Conservation (phyloP, 2,888 invertebrate genomes). For the Dynastes tityus region DNA sequence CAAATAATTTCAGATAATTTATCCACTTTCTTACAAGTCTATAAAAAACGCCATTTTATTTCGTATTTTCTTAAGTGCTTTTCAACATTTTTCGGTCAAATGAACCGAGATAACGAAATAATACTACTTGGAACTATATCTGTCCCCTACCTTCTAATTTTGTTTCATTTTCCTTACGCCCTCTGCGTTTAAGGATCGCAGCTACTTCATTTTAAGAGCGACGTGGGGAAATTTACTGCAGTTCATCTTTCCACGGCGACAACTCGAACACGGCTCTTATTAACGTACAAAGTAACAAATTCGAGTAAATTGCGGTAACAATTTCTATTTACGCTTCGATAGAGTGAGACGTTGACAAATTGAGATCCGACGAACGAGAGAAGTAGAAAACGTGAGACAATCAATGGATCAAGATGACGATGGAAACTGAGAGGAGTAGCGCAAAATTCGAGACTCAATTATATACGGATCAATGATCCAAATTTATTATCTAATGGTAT, state of each 20-base stretch:
- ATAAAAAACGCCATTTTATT: neutral
- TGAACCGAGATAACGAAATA: neutral
- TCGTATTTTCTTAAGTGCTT: slow-evolving; percentile 11
- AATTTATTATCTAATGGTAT: slow-evolving; percentile 23
- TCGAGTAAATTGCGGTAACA: slow-evolving; percentile 25
- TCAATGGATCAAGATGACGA: neutral
- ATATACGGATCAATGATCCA: slow-evolving; percentile 24
- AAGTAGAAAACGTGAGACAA: neutral
- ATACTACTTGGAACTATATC: neutral
- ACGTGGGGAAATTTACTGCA: neutral
- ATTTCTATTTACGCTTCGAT: slow-evolving; percentile 39
- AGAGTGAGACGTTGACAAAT: slow-evolving; percentile 41
- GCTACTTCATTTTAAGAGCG: neutral
- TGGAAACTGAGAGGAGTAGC: neutral
- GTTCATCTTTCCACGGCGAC: slow-evolving; percentile 3
- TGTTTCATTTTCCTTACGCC: neutral
- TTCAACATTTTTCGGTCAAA: slow-evolving; percentile 9
- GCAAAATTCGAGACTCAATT: slow-evolving; percentile 29
- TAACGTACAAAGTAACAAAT: slow-evolving; percentile 30
- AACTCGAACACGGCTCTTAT: neutral
- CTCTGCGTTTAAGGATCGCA: neutral
- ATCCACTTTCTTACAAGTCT: too few species aligned
- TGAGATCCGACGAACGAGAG: slow-evolving; percentile 4
- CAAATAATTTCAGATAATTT: too few species aligned
- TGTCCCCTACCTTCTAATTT: neutral